Percentiles rank a stretch among this genome's conserved stretches.
Conservation (phyloP, 2,113 vertebrate species). For the Lathamus discolor region DNA sequence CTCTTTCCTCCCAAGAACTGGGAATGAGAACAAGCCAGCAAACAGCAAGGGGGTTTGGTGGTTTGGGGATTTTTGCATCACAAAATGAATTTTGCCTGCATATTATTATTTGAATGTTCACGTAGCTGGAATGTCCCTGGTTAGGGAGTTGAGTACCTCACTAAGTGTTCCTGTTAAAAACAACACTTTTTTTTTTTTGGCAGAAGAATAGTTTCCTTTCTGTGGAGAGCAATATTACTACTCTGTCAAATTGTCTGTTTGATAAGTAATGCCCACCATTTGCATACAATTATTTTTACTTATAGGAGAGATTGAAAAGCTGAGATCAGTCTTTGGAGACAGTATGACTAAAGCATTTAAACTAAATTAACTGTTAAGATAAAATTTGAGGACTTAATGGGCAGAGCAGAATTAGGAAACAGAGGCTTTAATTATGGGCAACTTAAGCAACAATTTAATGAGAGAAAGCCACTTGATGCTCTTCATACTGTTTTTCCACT, state of each 20-base stretch:
- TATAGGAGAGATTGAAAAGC: not conserved
- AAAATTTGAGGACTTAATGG: not conserved
- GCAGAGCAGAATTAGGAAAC: not conserved
- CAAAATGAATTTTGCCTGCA: not conserved
- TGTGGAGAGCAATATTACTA: not conserved
- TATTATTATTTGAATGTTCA: not conserved
- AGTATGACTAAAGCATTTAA: not conserved
- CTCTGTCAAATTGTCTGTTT: not conserved
- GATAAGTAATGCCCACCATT: not conserved
- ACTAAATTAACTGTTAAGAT: not conserved
- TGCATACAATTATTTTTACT: not conserved
- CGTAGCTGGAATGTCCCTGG: not conserved
- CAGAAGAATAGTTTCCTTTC: not conserved
- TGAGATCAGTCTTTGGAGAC: not conserved
- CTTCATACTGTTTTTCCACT: not conserved
- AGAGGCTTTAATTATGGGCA: not conserved
- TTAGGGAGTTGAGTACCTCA: not conserved
- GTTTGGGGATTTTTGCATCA: not conserved
- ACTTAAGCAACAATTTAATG: not conserved
- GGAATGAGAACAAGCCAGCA: fast-evolving
- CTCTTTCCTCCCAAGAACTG: fast-evolving
- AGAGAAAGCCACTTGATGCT: not conserved
- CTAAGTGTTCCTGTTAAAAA: not conserved
- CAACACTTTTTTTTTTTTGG: not conserved
- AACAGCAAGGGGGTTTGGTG: not conserved